Evolutionary conservation across 2,888 invertebrate genomes (phyloP), one percentile per base, ranked within the genome.

Genomic region (Eupithecia inturbata): DNA sequence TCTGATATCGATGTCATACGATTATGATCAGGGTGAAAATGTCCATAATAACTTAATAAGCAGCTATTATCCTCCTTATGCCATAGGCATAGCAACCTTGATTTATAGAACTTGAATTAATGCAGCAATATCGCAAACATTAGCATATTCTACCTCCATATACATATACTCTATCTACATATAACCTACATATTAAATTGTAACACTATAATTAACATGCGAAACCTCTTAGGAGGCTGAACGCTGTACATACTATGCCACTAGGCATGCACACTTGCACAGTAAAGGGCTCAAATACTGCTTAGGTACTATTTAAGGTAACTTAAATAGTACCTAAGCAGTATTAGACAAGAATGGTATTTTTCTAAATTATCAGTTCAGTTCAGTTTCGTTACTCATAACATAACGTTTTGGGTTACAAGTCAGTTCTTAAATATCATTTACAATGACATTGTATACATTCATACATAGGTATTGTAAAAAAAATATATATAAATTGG

Each of bases 21-120:
- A 76, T 76, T 72, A 74, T 76, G 74, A 68, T 78, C 74, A 79
- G 78, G 78, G 77, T 76, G 73, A 79, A 75, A 66, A 76, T 70
- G 60, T 73, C 70, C 60, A 69, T 71, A 74, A 77, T 74, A 66
- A 41, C 66, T 69, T 71, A 74, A 77, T 76, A 66, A 66, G 36
- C 66, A 66, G 66, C 39, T 66, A 78, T 77, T 79, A 78, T 78
- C 78, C 79, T 77, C 72, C 49, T 72, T 75, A 73, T 63, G 74
- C 75, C 62, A 70, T 68, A 76, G 60, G 68, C 72, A 72, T 67
- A 53, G 66, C 73, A 77, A 73, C 79, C 79, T 78, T 74, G 79
- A n/a, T n/a, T 78, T 68, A 70, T 66, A 74, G 71, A 77, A 74
- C 74, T 74, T 76, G 77, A 77, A 77, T 77, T 75, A 78, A 79